Percentiles rank a stretch among this genome's conserved stretches.
Evolutionary conservation across 2,888 invertebrate genomes (phyloP).

Genomic region (Lymantria monacha): DNA sequence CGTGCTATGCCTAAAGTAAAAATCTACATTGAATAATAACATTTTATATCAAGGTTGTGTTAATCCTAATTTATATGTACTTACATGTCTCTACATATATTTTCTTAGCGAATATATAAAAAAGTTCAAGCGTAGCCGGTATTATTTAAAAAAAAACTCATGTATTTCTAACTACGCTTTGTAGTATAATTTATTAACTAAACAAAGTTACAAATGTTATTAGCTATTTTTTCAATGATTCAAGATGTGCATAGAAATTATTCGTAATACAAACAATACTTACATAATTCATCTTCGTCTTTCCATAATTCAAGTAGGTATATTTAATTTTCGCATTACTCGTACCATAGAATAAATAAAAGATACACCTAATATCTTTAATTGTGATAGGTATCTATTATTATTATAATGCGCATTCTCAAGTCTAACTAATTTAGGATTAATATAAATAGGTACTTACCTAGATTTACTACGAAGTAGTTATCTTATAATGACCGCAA

Average conservation of each 20-base stretch:
- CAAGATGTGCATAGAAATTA: neutral
- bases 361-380: no score
- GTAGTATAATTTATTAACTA: neutral
- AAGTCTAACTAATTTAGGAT: no score
- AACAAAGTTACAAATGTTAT: neutral
- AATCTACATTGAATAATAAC: neutral
- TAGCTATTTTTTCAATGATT: neutral
- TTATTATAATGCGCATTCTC: no score
- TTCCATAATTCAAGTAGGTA: no score
- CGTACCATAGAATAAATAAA: no score
- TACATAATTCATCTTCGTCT: no score
- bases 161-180: neutral
- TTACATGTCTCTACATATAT: slow-evolving; percentile 9
- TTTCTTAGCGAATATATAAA: slow-evolving; percentile 17
- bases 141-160: slow-evolving; percentile 22
- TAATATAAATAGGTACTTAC: no score
- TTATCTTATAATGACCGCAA: no score
- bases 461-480: no score
- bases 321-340: no score
- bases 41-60: slow-evolving; percentile 6
- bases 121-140: slow-evolving; percentile 22
- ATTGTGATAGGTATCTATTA: no score
- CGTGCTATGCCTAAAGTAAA: neutral
- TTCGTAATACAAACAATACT: neutral
- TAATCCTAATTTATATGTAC: slow-evolving; percentile 27